Evolutionary conservation across 2,797 vertebrate genomes (phyloP).

Genomic region (Sebastes trivittatus): DNA sequence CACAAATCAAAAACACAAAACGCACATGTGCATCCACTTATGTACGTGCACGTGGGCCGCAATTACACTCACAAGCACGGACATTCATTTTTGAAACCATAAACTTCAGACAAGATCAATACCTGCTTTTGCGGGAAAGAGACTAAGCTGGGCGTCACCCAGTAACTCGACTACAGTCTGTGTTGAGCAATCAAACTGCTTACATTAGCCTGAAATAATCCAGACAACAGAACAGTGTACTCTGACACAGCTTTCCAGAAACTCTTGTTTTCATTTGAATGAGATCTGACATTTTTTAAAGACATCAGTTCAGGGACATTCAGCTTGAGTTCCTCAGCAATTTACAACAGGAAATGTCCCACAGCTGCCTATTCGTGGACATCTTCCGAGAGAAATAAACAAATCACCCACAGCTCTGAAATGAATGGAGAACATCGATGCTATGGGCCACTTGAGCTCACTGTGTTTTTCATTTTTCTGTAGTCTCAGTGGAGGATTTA

Average conservation of each 20-base stretch:
- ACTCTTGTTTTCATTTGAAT: constrained; percentile 5
- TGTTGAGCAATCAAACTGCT: not conserved
- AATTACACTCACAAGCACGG: not conserved
- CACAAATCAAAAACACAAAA: not conserved
- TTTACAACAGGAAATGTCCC: not conserved
- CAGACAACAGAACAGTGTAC: not conserved
- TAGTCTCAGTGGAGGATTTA: constrained; percentile 2
- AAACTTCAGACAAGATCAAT: not conserved
- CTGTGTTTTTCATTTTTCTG: not conserved
- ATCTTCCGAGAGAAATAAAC: constrained; percentile 12
- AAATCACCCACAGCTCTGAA: constrained; percentile 4
- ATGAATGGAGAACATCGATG: not conserved
- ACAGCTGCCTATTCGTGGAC: not conserved
- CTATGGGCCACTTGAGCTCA: not conserved
- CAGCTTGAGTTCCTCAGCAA: not conserved
- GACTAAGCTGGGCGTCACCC: not conserved
- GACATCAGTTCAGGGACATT: not conserved
- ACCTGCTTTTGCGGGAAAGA: not conserved
- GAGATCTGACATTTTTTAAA: not conserved
- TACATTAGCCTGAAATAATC: constrained; percentile 1
- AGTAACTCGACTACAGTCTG: not conserved
- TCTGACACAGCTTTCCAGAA: not conserved
- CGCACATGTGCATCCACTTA: not conserved
- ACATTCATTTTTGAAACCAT: not conserved
- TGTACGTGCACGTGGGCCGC: not conserved